Percentiles rank a stretch among this genome's conserved stretches.
These are phyloP conservation scores for Beris chalybata DNA, from an alignment of 2,888 invertebrate genomes.

Conservation along the genomic window DNA sequence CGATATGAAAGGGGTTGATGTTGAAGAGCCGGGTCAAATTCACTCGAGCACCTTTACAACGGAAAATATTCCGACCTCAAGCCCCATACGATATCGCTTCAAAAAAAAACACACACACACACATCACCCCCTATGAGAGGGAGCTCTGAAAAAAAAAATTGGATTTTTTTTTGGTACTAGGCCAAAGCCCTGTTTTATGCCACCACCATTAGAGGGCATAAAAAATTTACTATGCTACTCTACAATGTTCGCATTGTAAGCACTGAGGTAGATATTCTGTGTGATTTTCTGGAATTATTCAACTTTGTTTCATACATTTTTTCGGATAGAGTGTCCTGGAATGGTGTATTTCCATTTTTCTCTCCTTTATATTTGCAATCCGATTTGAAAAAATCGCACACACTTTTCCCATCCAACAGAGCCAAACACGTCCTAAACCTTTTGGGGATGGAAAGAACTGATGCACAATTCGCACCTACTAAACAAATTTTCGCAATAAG, in stretches of 20 bases:
- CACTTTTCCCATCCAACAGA: not conserved
- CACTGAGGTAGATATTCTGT: slow-evolving; percentile 21
- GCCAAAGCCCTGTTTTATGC: slow-evolving; percentile 29
- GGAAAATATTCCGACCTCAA: slow-evolving; percentile 24
- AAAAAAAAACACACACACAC: slow-evolving; percentile 1
- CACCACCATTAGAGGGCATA: slow-evolving; percentile 32
- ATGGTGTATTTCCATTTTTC: slow-evolving; percentile 6
- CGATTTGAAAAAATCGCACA: slow-evolving; percentile 20
- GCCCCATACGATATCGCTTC: slow-evolving; percentile 19
- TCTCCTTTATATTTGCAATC: slow-evolving; percentile 11
- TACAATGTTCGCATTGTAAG: slow-evolving; percentile 20
- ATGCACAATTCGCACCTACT: too few relatives aligned
- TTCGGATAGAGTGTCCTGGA: slow-evolving; percentile 10
- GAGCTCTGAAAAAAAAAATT: not conserved
- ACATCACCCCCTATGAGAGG: slow-evolving; percentile 1
- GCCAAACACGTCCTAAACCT: too few relatives aligned
- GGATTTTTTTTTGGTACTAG: slow-evolving; percentile 23
- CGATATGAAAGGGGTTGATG: not conserved
- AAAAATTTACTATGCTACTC: slow-evolving; percentile 31
- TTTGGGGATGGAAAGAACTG: too few relatives aligned
- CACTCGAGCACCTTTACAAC: slow-evolving; percentile 19
- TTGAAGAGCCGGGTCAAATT: not conserved
- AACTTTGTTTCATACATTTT: slow-evolving; percentile 31
- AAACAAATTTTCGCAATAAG: too few relatives aligned
- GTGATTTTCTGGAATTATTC: slow-evolving; percentile 28